Conservation (phyloP, 2,113 vertebrate species). For the Tachuris rubrigastra region DNA sequence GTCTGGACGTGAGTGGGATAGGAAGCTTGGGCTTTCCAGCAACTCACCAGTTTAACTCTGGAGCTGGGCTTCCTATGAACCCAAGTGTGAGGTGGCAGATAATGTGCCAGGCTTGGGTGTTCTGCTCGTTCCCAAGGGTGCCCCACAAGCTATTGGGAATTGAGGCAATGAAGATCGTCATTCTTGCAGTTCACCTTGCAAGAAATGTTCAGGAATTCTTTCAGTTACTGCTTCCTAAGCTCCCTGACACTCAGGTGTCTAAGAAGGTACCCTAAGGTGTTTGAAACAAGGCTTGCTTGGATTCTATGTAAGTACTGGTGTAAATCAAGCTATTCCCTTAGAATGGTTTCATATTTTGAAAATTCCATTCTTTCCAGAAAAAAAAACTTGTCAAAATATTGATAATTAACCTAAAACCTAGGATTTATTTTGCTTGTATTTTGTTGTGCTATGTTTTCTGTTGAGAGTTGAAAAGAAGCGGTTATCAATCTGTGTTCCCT, state of each 20-base stretch:
- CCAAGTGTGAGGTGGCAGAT: not conserved
- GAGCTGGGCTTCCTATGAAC: not conserved
- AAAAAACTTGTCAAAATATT: not conserved
- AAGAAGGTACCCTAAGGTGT: not conserved
- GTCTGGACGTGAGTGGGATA: rapidly evolving
- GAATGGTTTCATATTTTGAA: not conserved
- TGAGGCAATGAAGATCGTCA: not conserved
- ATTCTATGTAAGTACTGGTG: not conserved
- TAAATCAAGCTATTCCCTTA: not conserved
- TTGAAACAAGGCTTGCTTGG: not conserved
- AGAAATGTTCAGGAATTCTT: not conserved
- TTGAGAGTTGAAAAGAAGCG: not conserved
- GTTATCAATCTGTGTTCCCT: not conserved
- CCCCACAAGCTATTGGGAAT: not conserved
- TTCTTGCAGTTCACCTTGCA: not conserved
- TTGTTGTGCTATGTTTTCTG: not conserved
- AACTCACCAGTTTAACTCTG: not conserved
- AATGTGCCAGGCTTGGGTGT: not conserved
- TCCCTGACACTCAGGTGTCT: not conserved
- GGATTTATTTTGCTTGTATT: not conserved
- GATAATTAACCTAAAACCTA: not conserved
- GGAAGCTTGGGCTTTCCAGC: not conserved
- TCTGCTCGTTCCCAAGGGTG: not conserved
- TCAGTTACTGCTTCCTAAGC: not conserved
- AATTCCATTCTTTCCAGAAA: not conserved